Evolutionary conservation across 2,113 vertebrate species (phyloP).

Genomic region (Abramis brama): DNA sequence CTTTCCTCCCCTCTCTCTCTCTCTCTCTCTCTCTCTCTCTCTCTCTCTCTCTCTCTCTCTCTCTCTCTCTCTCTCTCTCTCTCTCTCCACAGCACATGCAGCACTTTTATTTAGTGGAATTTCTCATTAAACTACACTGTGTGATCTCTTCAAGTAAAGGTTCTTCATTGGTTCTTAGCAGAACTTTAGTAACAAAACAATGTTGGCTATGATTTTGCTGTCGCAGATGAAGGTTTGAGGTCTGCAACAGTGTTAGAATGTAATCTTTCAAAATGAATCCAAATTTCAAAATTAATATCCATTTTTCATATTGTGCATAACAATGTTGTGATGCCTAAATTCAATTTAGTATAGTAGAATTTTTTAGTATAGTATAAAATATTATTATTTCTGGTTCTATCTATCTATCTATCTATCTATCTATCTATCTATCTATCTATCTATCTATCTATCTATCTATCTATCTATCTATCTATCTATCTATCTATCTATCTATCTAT

Average conservation of each 20-base stretch:
- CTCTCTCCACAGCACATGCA: not conserved
- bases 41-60: not conserved
- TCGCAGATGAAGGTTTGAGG: not conserved
- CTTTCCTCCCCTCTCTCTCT: no score
- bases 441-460: not conserved
- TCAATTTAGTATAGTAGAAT: no score
- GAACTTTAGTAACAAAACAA: not conserved
- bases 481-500: no score
- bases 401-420: no score
- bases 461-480: not conserved
- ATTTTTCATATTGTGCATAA: no score
- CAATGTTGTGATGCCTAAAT: no score
- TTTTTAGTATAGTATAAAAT: no score
- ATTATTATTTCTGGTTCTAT: no score
- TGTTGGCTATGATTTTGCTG: not conserved
- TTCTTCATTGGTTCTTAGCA: not conserved
- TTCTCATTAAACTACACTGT: not conserved
- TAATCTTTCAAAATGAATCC: no score
- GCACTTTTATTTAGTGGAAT: not conserved
- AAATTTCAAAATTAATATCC: no score
- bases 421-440: no score
- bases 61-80: not conserved
- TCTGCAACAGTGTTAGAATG: no score
- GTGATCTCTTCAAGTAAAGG: not conserved
- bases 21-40: not conserved